phyloP scores from a whole-genome alignment of 2,797 vertebrate genomes.

The Anniella stebbinsi region DNA sequence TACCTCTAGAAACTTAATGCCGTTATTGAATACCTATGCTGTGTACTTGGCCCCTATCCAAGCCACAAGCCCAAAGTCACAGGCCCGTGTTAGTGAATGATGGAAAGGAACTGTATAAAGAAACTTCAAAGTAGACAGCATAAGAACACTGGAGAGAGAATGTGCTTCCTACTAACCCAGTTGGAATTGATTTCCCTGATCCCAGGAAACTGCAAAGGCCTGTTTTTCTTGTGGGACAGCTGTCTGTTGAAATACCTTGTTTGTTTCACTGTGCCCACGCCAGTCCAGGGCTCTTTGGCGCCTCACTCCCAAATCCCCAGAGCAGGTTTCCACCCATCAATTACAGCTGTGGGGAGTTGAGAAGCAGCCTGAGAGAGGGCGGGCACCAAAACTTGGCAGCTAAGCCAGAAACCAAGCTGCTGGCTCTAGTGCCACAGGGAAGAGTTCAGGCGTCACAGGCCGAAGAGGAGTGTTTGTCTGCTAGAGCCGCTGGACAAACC shows the following conservation, averaged over 20 bases:
- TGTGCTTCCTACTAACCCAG: background rate
- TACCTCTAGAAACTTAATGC: background rate
- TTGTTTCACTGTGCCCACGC: slow-evolving; percentile 48
- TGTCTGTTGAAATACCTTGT: slow-evolving; percentile 30
- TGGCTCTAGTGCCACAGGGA: slow-evolving; percentile 22
- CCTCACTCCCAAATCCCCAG: slow-evolving; percentile 37
- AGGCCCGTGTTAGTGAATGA: background rate
- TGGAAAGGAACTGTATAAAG: background rate
- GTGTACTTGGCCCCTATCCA: background rate
- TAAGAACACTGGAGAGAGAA: background rate
- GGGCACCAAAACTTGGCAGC: slow-evolving; percentile 81
- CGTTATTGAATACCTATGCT: slow-evolving; percentile 5
- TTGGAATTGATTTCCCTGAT: background rate
- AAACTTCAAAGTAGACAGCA: background rate
- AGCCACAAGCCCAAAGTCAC: background rate
- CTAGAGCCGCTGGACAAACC: slow-evolving; percentile 54
- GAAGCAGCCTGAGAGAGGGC: slow-evolving; percentile 70
- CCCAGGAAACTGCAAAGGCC: slow-evolving; percentile 16
- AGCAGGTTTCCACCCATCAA: slow-evolving; percentile 73
- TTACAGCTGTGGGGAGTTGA: slow-evolving; percentile 68
- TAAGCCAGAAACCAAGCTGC: slow-evolving; percentile 72
- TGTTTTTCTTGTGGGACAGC: slow-evolving; percentile 40
- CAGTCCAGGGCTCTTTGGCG: slow-evolving; percentile 39
- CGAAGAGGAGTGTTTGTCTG: slow-evolving; percentile 56
- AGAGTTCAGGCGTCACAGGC: slow-evolving; percentile 19